These are phyloP conservation scores for Phalanger gymnotis DNA, from an alignment of 2,797 vertebrate species.

Conservation along the genomic window DNA sequence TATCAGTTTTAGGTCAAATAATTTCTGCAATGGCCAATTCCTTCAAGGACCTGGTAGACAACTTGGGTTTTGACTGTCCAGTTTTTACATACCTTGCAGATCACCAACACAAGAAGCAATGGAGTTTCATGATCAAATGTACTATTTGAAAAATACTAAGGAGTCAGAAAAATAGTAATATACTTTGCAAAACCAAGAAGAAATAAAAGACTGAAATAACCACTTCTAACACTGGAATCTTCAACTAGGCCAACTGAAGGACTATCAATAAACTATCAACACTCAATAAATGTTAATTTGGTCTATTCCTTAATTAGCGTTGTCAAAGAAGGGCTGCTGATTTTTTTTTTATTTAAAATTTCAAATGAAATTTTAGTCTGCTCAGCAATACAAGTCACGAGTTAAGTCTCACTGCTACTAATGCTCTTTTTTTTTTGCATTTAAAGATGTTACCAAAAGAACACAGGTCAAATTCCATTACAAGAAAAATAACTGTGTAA, in stretches of 20 bases:
- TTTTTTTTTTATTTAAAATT: neutral
- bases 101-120: constrained; percentile 6
- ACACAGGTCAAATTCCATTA: constrained; percentile 35
- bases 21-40: neutral
- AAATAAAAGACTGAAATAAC: neutral
- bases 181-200: neutral
- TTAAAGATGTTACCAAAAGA: too few species aligned
- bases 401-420: neutral
- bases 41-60: constrained; percentile 26
- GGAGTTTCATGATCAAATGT: neutral
- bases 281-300: neutral
- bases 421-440: neutral
- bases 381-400: neutral
- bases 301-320: neutral
- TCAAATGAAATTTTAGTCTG: neutral
- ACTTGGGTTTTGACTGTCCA: constrained; percentile 16
- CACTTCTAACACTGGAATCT: neutral
- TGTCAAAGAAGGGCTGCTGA: neutral
- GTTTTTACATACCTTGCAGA: neutral
- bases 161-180: neutral
- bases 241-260: neutral
- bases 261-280: neutral
- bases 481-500: constrained; percentile 11
- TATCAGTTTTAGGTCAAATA: neutral
- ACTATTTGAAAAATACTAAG: neutral